Percentiles rank a stretch among this genome's conserved stretches.
Evolutionary conservation across 2,888 invertebrate genomes (phyloP).

Genomic region (Epinotia nisella): DNA sequence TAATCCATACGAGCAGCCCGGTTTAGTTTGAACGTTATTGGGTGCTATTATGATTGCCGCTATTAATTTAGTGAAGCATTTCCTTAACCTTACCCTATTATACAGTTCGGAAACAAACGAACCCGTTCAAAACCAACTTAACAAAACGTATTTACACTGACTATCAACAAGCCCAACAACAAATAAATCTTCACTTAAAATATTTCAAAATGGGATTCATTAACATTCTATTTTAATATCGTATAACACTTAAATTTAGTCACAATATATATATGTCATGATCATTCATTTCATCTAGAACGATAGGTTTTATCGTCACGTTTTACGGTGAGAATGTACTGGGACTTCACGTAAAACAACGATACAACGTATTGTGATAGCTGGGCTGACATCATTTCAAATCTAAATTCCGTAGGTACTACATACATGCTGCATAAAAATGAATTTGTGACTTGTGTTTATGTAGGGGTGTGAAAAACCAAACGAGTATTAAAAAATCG

Average conservation of each 20-base stretch:
- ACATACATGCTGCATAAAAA: constrained; percentile 32
- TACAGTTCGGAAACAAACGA: constrained; percentile 21
- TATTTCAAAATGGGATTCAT: constrained; percentile 54
- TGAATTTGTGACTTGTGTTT: constrained; percentile 39
- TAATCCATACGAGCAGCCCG: constrained; percentile 23
- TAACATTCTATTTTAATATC: constrained; percentile 40
- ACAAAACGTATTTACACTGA: constrained; percentile 58
- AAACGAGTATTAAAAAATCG: too few relatives aligned
- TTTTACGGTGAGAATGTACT: too few relatives aligned
- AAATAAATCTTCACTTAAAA: constrained; percentile 67
- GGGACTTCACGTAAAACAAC: too few relatives aligned
- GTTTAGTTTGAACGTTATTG: constrained; percentile 24
- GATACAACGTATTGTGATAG: too few relatives aligned
- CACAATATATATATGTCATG: constrained; percentile 66
- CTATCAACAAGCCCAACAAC: constrained; percentile 64
- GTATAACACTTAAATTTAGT: constrained; percentile 59
- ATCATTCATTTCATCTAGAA: constrained; percentile 49
- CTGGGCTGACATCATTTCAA: constrained; percentile 33
- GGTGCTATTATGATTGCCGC: constrained; percentile 6
- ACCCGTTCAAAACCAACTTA: constrained; percentile 49
- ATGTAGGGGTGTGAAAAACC: too few relatives aligned
- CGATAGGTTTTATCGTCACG: too few relatives aligned
- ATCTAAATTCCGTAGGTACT: constrained; percentile 27
- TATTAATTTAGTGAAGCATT: constrained; percentile 22
- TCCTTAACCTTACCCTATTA: constrained; percentile 7